phyloP scores from a whole-genome alignment of 2,888 invertebrate species.

The Eupithecia centaureata region DNA sequence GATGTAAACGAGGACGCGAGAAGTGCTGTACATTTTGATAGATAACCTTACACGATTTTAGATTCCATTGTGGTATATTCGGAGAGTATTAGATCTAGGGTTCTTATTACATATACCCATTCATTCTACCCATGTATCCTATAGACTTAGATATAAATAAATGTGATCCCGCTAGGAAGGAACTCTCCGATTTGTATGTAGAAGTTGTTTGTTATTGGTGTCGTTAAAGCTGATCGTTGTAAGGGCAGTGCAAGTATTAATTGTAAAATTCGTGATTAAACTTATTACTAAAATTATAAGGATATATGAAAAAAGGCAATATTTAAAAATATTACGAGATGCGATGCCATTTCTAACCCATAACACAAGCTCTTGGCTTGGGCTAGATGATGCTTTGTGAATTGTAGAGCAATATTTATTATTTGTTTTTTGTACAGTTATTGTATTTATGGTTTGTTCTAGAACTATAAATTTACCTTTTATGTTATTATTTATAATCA shows the following conservation, averaged over 20 bases:
- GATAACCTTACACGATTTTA: not conserved
- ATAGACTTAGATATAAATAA: not conserved
- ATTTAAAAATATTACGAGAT: not conserved
- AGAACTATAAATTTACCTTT: not conserved
- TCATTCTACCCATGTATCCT: not conserved
- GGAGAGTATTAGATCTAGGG: not conserved
- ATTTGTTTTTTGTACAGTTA: too few relatives aligned
- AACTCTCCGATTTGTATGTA: slow-evolving; percentile 39
- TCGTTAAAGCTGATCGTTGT: slow-evolving; percentile 43
- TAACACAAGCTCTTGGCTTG: too few relatives aligned
- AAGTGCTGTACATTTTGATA: not conserved
- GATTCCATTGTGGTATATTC: not conserved
- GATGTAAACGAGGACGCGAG: not conserved
- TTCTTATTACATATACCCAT: not conserved
- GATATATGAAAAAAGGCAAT: not conserved
- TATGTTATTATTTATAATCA: not conserved
- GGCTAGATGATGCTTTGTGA: too few relatives aligned
- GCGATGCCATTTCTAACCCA: not conserved
- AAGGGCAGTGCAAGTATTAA: slow-evolving; percentile 20
- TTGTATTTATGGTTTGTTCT: not conserved
- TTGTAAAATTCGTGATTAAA: not conserved
- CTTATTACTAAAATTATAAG: slow-evolving; percentile 1
- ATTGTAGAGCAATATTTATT: too few relatives aligned
- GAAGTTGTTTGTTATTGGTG: slow-evolving; percentile 51
- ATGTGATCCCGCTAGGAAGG: slow-evolving; percentile 1